phyloP scores from a whole-genome alignment of 2,797 vertebrate genomes.

The Scarus forsteni region DNA sequence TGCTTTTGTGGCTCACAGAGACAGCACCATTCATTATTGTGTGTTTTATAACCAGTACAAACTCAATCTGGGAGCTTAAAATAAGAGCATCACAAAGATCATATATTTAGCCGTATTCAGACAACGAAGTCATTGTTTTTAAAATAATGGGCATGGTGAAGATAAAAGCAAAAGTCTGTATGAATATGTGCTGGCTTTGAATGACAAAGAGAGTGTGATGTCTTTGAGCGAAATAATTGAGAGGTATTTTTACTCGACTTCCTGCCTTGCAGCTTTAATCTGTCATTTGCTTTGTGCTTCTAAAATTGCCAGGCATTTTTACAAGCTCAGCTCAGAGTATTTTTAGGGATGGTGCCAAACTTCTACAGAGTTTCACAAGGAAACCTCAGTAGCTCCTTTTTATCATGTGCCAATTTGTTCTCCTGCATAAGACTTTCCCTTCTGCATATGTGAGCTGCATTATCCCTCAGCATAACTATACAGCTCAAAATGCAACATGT shows the following conservation, averaged over 20 bases:
- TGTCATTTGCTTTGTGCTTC: constrained; percentile 26
- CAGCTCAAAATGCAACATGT: constrained; percentile 34
- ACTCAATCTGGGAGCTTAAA: too few relatives aligned
- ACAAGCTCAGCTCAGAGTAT: constrained; percentile 26
- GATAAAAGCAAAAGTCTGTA: neutral
- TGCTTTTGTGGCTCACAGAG: too few relatives aligned
- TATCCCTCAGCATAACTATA: constrained; percentile 18
- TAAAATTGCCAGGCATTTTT: constrained; percentile 23
- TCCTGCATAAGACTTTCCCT: neutral
- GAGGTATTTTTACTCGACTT: constrained; percentile 26
- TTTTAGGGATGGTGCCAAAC: constrained; percentile 20
- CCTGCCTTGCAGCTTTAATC: constrained; percentile 1
- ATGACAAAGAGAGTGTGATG: neutral
- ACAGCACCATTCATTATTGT: too few relatives aligned
- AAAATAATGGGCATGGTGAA: neutral
- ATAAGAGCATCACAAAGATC: neutral
- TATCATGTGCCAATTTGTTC: neutral
- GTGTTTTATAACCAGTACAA: neutral
- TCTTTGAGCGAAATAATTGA: neutral
- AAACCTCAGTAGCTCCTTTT: neutral
- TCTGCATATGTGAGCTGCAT: constrained; percentile 3
- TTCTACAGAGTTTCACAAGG: neutral
- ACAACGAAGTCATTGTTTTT: neutral
- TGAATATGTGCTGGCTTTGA: neutral
- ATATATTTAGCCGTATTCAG: neutral